phyloP scores from a whole-genome alignment of 1,140 invertebrate species.

The Caerostris darwini region DNA sequence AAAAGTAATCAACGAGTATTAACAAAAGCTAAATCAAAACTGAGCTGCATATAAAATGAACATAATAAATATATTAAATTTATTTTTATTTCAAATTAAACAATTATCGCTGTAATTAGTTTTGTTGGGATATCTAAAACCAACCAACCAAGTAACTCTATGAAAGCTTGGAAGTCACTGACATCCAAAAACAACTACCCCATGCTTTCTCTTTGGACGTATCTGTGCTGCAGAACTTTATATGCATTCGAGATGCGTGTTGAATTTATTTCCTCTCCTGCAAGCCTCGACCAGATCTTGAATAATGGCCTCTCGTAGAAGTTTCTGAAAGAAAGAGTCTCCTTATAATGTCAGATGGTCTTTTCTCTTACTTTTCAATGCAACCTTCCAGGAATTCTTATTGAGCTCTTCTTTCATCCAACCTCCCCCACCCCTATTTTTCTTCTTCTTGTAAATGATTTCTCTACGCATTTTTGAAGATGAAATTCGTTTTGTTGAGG shows the following conservation, averaged over 20 bases:
- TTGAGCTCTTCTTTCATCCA: too few relatives aligned
- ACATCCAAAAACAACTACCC: neutral
- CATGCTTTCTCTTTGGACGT: neutral
- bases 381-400: neutral
- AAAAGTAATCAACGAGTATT: too few relatives aligned
- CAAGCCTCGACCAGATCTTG: neutral
- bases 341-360: constrained; percentile 37
- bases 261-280: constrained; percentile 8
- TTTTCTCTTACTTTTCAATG: neutral
- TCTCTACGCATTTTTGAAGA: neutral
- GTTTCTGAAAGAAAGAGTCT: neutral
- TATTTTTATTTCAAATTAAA: too few relatives aligned
- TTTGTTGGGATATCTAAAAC: neutral
- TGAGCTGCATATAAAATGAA: too few relatives aligned
- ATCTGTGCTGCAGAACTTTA: neutral
- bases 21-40: too few relatives aligned
- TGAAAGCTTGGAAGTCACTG: neutral
- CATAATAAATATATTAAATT: too few relatives aligned
- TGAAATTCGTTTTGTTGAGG: neutral
- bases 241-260: neutral
- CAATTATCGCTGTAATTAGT: neutral
- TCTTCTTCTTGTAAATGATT: neutral
- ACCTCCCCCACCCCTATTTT: too few relatives aligned
- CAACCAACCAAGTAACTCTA: neutral
- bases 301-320: constrained; percentile 48